Percentiles rank a stretch among this genome's conserved stretches.
Conservation (phyloP, 2,113 vertebrate genomes). For the Apodemus sylvaticus region DNA sequence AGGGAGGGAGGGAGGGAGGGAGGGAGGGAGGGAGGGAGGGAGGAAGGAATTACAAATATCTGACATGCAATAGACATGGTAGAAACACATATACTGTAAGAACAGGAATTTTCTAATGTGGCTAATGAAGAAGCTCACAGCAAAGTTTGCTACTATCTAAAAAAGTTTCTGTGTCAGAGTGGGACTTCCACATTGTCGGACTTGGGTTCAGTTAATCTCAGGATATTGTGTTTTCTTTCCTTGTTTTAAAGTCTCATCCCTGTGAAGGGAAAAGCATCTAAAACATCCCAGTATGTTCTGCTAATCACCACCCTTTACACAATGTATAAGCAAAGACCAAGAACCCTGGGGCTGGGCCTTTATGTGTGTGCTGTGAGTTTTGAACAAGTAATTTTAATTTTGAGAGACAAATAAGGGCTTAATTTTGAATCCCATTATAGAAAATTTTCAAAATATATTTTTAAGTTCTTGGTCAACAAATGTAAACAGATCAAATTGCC, state of each 20-base stretch:
- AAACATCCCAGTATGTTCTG: not conserved
- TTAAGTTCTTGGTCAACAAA: not conserved
- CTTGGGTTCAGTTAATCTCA: conserved; percentile 21
- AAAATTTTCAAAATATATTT: not conserved
- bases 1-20: no score
- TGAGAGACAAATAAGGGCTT: not conserved
- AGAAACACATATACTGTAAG: not conserved
- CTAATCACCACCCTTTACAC: not conserved
- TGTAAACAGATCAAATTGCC: not conserved
- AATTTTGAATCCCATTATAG: conserved; percentile 25
- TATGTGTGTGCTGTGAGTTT: not conserved
- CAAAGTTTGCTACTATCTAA: not conserved
- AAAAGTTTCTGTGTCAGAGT: not conserved
- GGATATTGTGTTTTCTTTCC: not conserved
- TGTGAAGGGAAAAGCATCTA: not conserved
- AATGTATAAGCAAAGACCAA: not conserved
- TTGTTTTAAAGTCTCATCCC: not conserved
- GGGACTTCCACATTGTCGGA: not conserved
- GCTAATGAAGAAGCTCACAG: not conserved
- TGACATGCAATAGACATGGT: not conserved
- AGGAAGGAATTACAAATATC: conserved; percentile 5
- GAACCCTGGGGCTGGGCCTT: not conserved
- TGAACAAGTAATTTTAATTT: conserved; percentile 43
- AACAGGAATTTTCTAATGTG: not conserved
- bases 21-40: no score